Percentiles rank a stretch among this genome's conserved stretches.
Evolutionary conservation across 1,140 invertebrate genomes (phyloP).

Genomic region (Lepidurus apus): DNA sequence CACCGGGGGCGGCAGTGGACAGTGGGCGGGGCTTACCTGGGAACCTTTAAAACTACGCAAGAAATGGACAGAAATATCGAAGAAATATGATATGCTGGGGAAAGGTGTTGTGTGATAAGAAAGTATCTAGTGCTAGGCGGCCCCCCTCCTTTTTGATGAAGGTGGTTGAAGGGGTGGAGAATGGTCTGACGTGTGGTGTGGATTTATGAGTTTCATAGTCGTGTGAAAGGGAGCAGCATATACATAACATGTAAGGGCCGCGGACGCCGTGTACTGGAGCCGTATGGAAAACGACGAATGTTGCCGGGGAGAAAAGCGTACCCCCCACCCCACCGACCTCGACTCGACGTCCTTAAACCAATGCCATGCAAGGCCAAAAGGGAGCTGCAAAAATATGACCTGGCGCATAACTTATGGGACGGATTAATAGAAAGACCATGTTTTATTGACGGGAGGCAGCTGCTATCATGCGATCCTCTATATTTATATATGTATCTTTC

Average conservation of each 20-base stretch:
- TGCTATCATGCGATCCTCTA: conserved; percentile 9
- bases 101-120: too few species aligned
- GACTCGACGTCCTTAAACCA: neutral
- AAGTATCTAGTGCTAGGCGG: too few species aligned
- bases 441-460: conserved; percentile 30
- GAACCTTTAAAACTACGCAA: neutral
- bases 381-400: conserved; percentile 24
- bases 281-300: neutral
- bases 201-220: conserved; percentile 31
- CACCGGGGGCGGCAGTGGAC: neutral
- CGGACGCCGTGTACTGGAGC: neutral
- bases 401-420: conserved; percentile 30
- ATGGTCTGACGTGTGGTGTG: conserved; percentile 17
- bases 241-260: neutral
- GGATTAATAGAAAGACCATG: conserved; percentile 32
- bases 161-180: conserved; percentile 12
- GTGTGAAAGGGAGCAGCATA: conserved; percentile 28
- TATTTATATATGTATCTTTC: conserved; percentile 16
- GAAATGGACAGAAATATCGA: neutral
- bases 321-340: neutral
- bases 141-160: neutral
- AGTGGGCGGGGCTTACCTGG: neutral
- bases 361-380: neutral
- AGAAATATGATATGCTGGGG: neutral
- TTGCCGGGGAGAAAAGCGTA: neutral